Base-by-base conservation (phyloP, 1,140 invertebrate genomes). In the Xylocopa sonorina region DNA sequence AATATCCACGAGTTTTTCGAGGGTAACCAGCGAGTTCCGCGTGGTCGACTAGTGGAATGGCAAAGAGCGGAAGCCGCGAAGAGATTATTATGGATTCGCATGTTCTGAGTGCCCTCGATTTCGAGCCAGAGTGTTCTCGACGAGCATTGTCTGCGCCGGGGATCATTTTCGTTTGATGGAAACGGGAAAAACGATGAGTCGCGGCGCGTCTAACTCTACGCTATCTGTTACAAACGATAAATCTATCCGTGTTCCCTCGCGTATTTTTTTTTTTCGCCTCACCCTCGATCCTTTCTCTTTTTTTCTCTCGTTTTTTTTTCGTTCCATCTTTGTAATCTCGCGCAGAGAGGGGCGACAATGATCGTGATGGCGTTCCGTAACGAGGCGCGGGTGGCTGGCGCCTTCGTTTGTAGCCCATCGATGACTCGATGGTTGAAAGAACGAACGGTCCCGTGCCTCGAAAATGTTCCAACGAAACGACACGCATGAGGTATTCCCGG, bases 81-180 rank as follows among this genome's bases (percentile, higher is more conserved):
- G 80, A 73, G 84, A 86, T 86, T 86, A 86, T 86, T 85, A 85
- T 75, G 67, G 46, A 71, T 71, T 72, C 50, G 53, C 55, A 46
- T 75, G 67, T 78, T 34, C 53, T 27, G 71, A 79, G 73, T 80
- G 73, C 53, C 71, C 78, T 80, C 48, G 78, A 77, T 80, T 77
- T 68, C 78, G 46, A 68, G 51, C 55, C 64, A n/a, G 71, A 85
- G 83, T 55, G 34, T 71, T 71, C 73, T 77, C 64, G 69, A n/a
- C 48, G 74, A 60, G 63, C 71, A 85, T 82, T 85, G 84, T 82
- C 72, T 78, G 66, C 80, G 24, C 14, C 41, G 57, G 7, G 72
- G 67, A 81, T 86, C 62, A 71, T 86, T 81, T 77, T 78, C 74
- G 75, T 86, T 87, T 86, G 75, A 86, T 75, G 66, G 51, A 50